Evolutionary conservation across 2,113 vertebrate species (phyloP).

Genomic region (Eidolon helvum): DNA sequence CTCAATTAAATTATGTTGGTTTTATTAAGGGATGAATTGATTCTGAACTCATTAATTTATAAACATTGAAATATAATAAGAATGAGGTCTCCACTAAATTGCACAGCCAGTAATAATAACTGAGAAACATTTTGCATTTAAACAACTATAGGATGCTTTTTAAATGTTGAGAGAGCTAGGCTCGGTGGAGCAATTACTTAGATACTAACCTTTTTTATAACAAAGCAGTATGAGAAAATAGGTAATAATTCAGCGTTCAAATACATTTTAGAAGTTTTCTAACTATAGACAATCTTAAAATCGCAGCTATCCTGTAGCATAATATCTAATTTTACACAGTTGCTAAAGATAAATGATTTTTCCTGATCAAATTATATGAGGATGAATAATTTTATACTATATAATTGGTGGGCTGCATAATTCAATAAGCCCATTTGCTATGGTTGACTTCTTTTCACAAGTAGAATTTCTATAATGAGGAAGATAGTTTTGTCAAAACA

Average conservation of each 20-base stretch:
- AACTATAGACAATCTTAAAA: constrained; percentile 79
- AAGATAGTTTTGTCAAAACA: constrained; percentile 85
- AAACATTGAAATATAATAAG: constrained; percentile 67
- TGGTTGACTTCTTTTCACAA: constrained; percentile 85
- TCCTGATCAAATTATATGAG: constrained; percentile 86
- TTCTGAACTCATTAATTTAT: constrained; percentile 77
- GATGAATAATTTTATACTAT: constrained; percentile 87
- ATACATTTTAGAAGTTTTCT: constrained; percentile 78
- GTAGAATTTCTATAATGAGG: constrained; percentile 82
- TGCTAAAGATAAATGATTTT: constrained; percentile 87
- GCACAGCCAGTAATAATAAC: constrained; percentile 57
- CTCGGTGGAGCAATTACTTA: constrained; percentile 80
- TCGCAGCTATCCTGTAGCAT: constrained; percentile 78
- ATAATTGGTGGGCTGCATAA: constrained; percentile 88
- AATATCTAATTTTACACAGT: constrained; percentile 85
- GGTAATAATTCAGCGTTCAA: constrained; percentile 77
- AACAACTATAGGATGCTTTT: constrained; percentile 75
- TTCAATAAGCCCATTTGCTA: constrained; percentile 86
- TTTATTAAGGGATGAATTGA: constrained; percentile 67
- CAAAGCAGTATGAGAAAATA: constrained; percentile 77
- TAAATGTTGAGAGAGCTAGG: constrained; percentile 69
- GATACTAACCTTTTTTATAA: constrained; percentile 80
- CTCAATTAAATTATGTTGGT: constrained; percentile 61
- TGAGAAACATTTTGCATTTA: constrained; percentile 72
- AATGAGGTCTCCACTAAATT: constrained; percentile 58